Conservation (phyloP, 2,888 invertebrate genomes). For the Teleogryllus oceanicus region DNA sequence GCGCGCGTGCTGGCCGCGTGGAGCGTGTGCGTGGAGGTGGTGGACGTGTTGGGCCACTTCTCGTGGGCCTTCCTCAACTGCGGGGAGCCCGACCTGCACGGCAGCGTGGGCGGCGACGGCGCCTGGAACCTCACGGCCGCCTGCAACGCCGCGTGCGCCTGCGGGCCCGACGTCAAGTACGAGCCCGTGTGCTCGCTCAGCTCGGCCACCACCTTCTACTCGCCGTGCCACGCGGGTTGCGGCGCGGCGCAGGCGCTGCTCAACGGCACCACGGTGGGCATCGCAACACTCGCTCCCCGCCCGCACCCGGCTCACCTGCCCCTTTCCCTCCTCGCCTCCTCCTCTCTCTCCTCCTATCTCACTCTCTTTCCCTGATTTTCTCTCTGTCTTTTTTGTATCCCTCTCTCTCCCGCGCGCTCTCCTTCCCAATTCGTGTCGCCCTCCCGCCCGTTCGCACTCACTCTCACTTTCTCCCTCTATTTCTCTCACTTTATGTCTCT, state of each 20-base stretch:
- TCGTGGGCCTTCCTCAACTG: constrained; percentile 45
- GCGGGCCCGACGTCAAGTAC: constrained; percentile 42
- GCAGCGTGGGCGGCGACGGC: constrained; percentile 27
- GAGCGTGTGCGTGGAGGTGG: constrained; percentile 43
- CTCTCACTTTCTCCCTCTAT: too few species aligned
- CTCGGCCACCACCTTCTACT: constrained; percentile 47
- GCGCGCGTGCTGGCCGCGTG: constrained; percentile 43
- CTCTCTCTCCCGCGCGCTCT: too few species aligned
- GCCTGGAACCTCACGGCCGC: constrained; percentile 41
- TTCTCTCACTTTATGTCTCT: too few species aligned
- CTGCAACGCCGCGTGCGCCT: constrained; percentile 46
- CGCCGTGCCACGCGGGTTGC: constrained; percentile 54
- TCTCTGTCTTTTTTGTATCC: too few species aligned
- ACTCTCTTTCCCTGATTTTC: too few species aligned
- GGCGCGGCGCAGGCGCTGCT: constrained; percentile 29
- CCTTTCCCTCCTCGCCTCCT: neutral
- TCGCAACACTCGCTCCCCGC: neutral
- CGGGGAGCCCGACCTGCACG: constrained; percentile 36
- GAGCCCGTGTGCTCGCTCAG: constrained; percentile 48
- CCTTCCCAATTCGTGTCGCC: too few species aligned
- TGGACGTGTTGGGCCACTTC: constrained; percentile 42
- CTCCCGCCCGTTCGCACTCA: too few species aligned
- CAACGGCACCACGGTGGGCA: constrained; percentile 38
- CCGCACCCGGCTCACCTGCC: too few species aligned
- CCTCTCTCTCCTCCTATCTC: too few species aligned